Evolutionary conservation across 1,140 invertebrate genomes (phyloP), one percentile per base, ranked within the genome.

Genomic region (Goniozus legneri): DNA sequence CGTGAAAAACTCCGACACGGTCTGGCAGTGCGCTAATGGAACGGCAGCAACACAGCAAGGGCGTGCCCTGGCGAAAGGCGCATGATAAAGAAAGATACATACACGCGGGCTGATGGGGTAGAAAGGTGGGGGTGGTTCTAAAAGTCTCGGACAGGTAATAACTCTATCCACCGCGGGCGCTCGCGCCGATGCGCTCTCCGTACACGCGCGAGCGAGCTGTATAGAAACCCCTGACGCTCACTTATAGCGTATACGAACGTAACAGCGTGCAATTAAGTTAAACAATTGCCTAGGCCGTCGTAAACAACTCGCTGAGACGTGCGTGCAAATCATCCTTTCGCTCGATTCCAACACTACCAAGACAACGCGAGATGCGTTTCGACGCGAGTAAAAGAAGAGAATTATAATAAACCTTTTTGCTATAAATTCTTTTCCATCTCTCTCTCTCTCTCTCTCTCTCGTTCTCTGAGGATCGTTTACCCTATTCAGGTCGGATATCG

Each of bases 261-360:
- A 68, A 67, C 65, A 69, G 56, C 58, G 54, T 70, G 64, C 69
- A 72, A 72, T 72, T 69, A 70, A 70, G 66, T 69, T 70, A 70
- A 72, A 72, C 67, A 72, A 72, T 71, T 70, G 68, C 58, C 53
- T 53, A 58, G 62, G 49, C 60, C 62, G 56, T 47, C 55, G 62
- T 70, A 68, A 71, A 71, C 61, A 71, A 67, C 53, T 45, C 54
- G 52, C 27, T 33, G 10, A 43, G 62, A 59, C 56, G 52, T 61
- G 57, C 62, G 40, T 66, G 62, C 60, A 68, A 67, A 69, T 69
- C 64, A 69, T 63, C n/a, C n/a, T n/a, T n/a, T n/a, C 56, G 41
- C 41, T 39, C 18, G 31, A 39, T 54, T 50, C 34, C 40, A 52
- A 24, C 53, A 34, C 44, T n/a, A n/a, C n/a, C n/a, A n/a, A n/a